These are phyloP conservation scores for Sarcophaga rosellei DNA, from an alignment of 2,888 invertebrate species.

Conservation along the genomic window DNA sequence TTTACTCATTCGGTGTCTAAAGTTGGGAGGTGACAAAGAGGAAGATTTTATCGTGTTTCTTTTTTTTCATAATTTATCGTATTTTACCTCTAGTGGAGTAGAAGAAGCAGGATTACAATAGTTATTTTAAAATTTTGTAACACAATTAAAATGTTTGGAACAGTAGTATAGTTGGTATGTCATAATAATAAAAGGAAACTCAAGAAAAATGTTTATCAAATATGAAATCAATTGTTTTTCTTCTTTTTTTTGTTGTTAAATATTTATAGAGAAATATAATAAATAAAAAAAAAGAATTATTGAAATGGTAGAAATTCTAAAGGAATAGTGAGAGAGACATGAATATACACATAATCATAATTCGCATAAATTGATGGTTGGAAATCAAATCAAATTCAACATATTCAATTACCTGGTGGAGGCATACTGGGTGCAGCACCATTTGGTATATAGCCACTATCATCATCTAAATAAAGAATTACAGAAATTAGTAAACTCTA, in stretches of 20 bases:
- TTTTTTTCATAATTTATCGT: conserved; percentile 64
- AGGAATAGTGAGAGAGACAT: conserved; percentile 68
- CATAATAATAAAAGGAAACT: conserved; percentile 46
- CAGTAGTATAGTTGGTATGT: conserved; percentile 26
- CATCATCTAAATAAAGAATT: conserved; percentile 73
- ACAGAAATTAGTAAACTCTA: not conserved
- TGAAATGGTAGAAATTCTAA: conserved; percentile 62
- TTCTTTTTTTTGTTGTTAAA: not conserved
- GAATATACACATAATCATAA: conserved; percentile 64
- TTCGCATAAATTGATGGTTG: conserved; percentile 26
- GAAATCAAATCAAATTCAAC: not conserved
- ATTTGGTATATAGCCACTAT: conserved; percentile 77
- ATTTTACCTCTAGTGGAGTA: conserved; percentile 76
- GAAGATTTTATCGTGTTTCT: conserved; percentile 43
- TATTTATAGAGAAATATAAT: conserved; percentile 43
- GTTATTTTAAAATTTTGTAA: conserved; percentile 57
- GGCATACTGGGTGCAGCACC: conserved; percentile 77
- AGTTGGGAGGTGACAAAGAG: conserved; percentile 40
- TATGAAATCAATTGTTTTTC: conserved; percentile 21
- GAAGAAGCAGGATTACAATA: conserved; percentile 74
- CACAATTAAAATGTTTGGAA: conserved; percentile 50
- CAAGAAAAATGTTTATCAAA: conserved; percentile 55
- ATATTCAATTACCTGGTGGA: conserved; percentile 79
- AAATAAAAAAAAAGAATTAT: conserved; percentile 50
- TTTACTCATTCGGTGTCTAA: conserved; percentile 46